Evolutionary conservation across 2,888 invertebrate species (phyloP).

Genomic region (Rhagophthalmus giganteus): DNA sequence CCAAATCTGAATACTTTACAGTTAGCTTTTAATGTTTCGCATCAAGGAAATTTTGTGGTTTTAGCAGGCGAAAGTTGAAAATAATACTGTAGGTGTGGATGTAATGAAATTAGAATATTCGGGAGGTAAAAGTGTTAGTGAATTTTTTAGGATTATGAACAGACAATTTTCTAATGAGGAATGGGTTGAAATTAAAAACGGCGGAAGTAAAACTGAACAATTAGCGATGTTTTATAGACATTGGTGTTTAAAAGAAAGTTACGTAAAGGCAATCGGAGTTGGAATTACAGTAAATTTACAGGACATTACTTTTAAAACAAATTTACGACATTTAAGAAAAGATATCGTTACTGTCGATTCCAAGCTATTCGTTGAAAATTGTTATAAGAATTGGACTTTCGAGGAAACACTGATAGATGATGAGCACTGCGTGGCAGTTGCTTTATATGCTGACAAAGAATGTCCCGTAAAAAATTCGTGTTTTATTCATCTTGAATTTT

Average conservation of each 20-base stretch:
- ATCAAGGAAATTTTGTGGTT: conserved; percentile 86
- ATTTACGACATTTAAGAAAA: conserved; percentile 58
- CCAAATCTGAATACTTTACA: conserved; percentile 30
- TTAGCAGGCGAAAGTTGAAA: conserved; percentile 69
- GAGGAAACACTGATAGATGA: conserved; percentile 80
- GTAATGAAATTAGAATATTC: conserved; percentile 84
- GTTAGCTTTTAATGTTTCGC: conserved; percentile 82
- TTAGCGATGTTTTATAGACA: conserved; percentile 80
- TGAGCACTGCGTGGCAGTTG: conserved; percentile 79
- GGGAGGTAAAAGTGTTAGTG: conserved; percentile 68
- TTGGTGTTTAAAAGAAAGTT: conserved; percentile 95
- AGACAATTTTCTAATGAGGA: conserved; percentile 79
- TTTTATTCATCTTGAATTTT: conserved; percentile 56
- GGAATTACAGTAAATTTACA: conserved; percentile 80
- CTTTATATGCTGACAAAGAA: conserved; percentile 54
- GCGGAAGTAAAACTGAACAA: conserved; percentile 64
- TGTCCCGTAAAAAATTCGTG: conserved; percentile 31
- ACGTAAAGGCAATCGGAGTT: conserved; percentile 86
- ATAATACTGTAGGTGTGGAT: conserved; percentile 73
- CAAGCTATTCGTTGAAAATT: conserved; percentile 64
- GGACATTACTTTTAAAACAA: conserved; percentile 74
- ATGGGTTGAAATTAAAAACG: conserved; percentile 73
- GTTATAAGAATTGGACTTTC: conserved; percentile 72
- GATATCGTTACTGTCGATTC: conserved; percentile 65
- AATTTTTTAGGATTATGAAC: conserved; percentile 89